phyloP scores from a whole-genome alignment of 2,113 vertebrate species.

The Gulo gulo region DNA sequence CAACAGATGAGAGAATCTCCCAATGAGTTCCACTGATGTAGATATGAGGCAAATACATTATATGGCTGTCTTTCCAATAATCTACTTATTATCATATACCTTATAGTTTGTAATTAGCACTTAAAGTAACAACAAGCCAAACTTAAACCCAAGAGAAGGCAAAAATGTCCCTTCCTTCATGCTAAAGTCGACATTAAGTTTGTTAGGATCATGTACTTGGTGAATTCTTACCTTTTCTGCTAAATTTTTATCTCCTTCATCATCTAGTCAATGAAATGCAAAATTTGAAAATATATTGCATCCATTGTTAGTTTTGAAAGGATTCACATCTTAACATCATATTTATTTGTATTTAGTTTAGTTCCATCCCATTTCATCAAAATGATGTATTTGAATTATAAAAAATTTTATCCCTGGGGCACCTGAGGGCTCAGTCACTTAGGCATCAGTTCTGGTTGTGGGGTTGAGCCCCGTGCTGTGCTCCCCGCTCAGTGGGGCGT shows the following conservation, averaged over 20 bases:
- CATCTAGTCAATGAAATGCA: not conserved
- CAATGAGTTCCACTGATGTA: not conserved
- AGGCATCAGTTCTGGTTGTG: not conserved
- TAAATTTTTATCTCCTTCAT: not conserved
- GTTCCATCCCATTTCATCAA: not conserved
- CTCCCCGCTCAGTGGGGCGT: not conserved
- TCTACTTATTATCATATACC: not conserved
- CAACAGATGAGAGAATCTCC: not conserved
- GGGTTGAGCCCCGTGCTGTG: not conserved
- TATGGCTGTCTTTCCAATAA: not conserved
- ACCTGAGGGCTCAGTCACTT: not conserved
- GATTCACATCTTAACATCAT: not conserved
- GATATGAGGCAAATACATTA: not conserved
- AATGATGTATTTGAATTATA: not conserved
- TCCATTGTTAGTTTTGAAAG: not conserved
- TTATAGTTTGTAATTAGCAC: not conserved
- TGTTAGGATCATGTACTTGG: not conserved
- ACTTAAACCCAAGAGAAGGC: not conserved
- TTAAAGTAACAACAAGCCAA: not conserved
- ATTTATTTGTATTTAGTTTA: not conserved
- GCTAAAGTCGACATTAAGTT: not conserved
- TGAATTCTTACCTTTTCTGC: not conserved
- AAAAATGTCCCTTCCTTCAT: not conserved
- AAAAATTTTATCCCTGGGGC: not conserved
- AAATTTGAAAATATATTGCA: not conserved